Percentiles rank a stretch among this genome's conserved stretches.
These are phyloP conservation scores for Scotopteryx bipunctaria DNA, from an alignment of 2,888 invertebrate species.

Conservation along the genomic window DNA sequence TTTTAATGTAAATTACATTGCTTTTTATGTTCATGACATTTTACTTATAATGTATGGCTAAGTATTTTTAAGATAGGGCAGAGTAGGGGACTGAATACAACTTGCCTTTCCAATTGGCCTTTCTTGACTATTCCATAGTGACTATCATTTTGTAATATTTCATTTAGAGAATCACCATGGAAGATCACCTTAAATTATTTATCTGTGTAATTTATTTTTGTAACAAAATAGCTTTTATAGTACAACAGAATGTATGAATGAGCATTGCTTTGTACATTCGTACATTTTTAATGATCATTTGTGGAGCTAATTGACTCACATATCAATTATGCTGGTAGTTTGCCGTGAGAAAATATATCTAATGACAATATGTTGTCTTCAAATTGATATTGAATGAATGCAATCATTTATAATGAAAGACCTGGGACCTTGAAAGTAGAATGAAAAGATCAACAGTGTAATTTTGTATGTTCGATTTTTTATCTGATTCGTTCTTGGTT, in stretches of 20 bases:
- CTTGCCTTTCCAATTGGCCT: constrained; percentile 74
- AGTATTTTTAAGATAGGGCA: constrained; percentile 55
- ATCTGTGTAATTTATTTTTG: constrained; percentile 50
- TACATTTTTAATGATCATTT: constrained; percentile 31
- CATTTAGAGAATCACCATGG: constrained; percentile 33
- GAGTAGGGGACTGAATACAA: constrained; percentile 46
- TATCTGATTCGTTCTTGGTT: constrained; percentile 50
- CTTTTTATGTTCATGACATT: constrained; percentile 69
- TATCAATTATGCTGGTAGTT: constrained; percentile 56
- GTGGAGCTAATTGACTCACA: constrained; percentile 45
- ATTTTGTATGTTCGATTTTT: constrained; percentile 47
- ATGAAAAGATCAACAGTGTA: constrained; percentile 32
- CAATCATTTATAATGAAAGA: constrained; percentile 52
- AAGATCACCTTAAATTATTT: constrained; percentile 52
- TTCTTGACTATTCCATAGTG: constrained; percentile 63
- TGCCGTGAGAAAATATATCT: constrained; percentile 48
- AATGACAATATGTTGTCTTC: constrained; percentile 53
- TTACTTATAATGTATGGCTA: constrained; percentile 53
- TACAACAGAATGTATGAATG: constrained; percentile 1
- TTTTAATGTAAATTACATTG: constrained; percentile 56
- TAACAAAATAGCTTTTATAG: constrained; percentile 43
- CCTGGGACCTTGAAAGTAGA: constrained; percentile 40
- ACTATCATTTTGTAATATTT: constrained; percentile 43
- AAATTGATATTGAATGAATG: constrained; percentile 51
- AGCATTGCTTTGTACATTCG: constrained; percentile 21